Base-by-base conservation (phyloP, 2,113 vertebrate species). In the Myodes glareolus region DNA sequence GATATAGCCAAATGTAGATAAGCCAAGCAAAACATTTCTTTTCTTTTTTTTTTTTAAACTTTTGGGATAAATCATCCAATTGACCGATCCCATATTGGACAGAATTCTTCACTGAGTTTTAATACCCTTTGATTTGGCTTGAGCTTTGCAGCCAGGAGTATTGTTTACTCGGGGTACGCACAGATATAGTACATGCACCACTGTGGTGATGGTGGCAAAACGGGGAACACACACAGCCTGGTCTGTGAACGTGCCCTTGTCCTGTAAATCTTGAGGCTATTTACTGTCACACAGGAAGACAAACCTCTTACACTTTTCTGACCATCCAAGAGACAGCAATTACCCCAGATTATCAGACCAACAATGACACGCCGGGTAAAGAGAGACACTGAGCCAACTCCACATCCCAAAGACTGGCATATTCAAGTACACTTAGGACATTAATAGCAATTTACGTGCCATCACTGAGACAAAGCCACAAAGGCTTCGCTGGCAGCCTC, bases 371-470 rank as follows among this genome's bases (percentile, higher is more conserved):
- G 98, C 98, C 98, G n/a, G 5, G 98, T 98, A 99, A 98, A 98
- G 98, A 98, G 98, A 99, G 99, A 99, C 99, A 99, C 98, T 90
- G 99, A 99, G 98, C 99, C 99, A 99, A 98, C 99, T 98, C 98
- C 90, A 97, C 98, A 98, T 98, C 98, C 98, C 97, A 19, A 98
- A 99, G 99, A 99, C 99, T 99, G 99, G 99, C 99, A 98, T 98
- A 99, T 99, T 99, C 99, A 99, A 99, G 99, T 99, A 99, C 99
- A 99, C 99, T 99, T 98, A 98, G 99, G 99, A 99, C 99, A 99
- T 99, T 99, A 99, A 99, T 99, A 99, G 99, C 99, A 99, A 99
- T 99, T 99, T 99, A 99, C 98, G 98, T 98, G 99, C 99, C 99
- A 99, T 99, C 99, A 99, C 98, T 97, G 98, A 98, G 98, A 98